These are phyloP conservation scores for Gallinago undulata DNA, from an alignment of 2,113 vertebrate genomes.

Conservation along the genomic window DNA sequence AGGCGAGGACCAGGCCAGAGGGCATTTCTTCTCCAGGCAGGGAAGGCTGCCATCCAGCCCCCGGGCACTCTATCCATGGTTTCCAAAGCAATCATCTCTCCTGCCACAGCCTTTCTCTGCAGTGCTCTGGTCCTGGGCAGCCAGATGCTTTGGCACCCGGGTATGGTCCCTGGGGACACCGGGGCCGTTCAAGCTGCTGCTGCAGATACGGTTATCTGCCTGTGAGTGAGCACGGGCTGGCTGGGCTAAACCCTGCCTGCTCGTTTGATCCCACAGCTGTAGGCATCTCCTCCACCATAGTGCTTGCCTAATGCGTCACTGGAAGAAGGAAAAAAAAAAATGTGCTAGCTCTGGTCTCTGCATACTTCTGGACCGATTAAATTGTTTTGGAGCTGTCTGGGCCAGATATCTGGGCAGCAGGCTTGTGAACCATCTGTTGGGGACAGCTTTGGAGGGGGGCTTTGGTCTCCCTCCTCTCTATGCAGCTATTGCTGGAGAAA, in stretches of 20 bases:
- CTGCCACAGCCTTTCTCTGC: neutral
- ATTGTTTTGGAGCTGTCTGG: neutral
- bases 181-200: constrained; percentile 15
- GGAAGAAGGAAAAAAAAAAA: neutral
- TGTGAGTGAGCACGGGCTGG: neutral
- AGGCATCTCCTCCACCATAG: neutral
- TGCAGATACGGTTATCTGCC: constrained; percentile 28
- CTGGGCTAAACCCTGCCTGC: neutral
- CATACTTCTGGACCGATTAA: neutral
- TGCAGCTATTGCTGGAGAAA: neutral
- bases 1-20: neutral
- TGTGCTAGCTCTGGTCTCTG: neutral
- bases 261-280: neutral
- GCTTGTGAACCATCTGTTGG: neutral
- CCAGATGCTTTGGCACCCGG: constrained; percentile 10
- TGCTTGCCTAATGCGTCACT: neutral
- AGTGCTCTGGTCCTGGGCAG: neutral
- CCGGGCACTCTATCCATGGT: fast-evolving
- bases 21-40: neutral
- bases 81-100: neutral
- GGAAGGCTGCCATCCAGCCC: neutral
- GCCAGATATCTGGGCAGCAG: fast-evolving
- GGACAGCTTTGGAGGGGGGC: neutral
- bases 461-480: fast-evolving
- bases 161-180: neutral